Conservation (phyloP, 2,888 invertebrate species). For the Nebria salina region DNA sequence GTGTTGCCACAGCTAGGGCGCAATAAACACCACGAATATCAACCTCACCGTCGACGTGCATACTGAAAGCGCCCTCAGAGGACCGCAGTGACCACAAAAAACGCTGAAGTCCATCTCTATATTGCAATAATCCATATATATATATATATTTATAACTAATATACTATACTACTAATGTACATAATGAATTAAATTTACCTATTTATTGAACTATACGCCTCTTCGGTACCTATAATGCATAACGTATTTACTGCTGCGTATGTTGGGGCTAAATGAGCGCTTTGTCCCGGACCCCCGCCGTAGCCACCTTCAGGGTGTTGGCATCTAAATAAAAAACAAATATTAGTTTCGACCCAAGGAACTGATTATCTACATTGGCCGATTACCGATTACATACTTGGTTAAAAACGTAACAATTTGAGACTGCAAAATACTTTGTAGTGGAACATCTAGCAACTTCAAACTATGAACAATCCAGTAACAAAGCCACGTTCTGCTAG, state of each 20-base stretch:
- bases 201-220: constrained; percentile 89
- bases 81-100: constrained; percentile 83
- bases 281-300: constrained; percentile 93
- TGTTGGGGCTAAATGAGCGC: constrained; percentile 94
- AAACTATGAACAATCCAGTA: constrained; percentile 97
- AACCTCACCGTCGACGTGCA: constrained; percentile 92
- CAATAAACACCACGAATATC: constrained; percentile 98
- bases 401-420: constrained; percentile 69
- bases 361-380: too few relatives aligned
- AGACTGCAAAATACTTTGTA: constrained; percentile 67
- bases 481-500: constrained; percentile 95
- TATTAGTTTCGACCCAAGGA: too few relatives aligned
- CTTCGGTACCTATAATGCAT: constrained; percentile 81
- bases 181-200: constrained; percentile 63
- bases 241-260: constrained; percentile 96
- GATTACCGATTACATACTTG: constrained; percentile 60
- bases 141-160: constrained; percentile 2
- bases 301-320: constrained; percentile 87
- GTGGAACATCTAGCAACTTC: constrained; percentile 75
- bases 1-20: constrained; percentile 88
- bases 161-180: background rate
- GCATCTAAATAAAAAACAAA: constrained; percentile 65
- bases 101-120: constrained; percentile 72
- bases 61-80: constrained; percentile 88
- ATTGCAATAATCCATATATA: constrained; percentile 36